These are phyloP conservation scores for Stegastes partitus DNA, from an alignment of 2,113 vertebrate species.

Conservation along the genomic window DNA sequence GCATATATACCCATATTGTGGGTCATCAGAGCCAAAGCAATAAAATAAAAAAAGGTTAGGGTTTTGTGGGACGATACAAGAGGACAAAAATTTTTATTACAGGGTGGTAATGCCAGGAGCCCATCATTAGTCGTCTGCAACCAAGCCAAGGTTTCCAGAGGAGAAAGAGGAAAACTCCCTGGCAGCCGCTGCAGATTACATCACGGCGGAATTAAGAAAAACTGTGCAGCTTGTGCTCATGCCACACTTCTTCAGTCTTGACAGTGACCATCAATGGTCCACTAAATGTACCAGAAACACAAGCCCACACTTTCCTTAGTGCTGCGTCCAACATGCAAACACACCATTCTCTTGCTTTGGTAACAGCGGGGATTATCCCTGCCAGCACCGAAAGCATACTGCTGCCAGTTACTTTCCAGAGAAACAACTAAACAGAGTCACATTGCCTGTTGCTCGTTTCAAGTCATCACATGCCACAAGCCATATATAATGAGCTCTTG, in stretches of 20 bases:
- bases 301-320: slow-evolving; percentile 31
- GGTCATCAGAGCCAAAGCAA: too few species aligned
- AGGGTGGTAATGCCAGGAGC: slow-evolving; percentile 16
- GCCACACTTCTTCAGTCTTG: slow-evolving; percentile 31
- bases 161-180: slow-evolving; percentile 15
- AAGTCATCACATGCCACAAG: slow-evolving; percentile 46
- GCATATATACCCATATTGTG: too few species aligned
- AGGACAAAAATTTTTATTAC: background rate
- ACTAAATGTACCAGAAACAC: slow-evolving; percentile 27
- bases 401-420: slow-evolving; percentile 41
- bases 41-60: background rate
- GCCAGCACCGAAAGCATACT: slow-evolving; percentile 43
- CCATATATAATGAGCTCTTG: slow-evolving; percentile 48
- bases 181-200: slow-evolving; percentile 19
- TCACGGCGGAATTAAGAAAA: slow-evolving; percentile 27
- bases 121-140: slow-evolving; percentile 21
- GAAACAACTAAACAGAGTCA: slow-evolving; percentile 28
- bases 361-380: slow-evolving; percentile 35
- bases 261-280: slow-evolving; percentile 24
- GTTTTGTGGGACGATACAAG: background rate
- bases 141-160: slow-evolving; percentile 11
- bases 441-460: slow-evolving; percentile 43
- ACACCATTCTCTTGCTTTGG: slow-evolving; percentile 19
- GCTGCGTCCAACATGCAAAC: slow-evolving; percentile 44
- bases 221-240: background rate